phyloP scores from a whole-genome alignment of 2,113 vertebrate species.

The Chaetorhynchus papuensis region DNA sequence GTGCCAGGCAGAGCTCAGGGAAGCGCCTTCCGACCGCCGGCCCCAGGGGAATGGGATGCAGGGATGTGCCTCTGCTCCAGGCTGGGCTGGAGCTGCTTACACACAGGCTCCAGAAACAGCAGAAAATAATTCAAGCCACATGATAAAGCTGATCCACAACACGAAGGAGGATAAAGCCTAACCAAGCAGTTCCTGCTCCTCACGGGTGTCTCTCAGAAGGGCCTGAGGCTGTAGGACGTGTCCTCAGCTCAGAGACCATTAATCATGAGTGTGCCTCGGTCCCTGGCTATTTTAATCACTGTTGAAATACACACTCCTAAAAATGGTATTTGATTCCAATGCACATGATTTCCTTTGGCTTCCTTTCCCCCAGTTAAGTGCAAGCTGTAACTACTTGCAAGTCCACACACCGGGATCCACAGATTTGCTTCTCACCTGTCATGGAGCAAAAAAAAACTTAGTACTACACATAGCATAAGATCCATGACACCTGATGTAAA shows the following conservation, averaged over 20 bases:
- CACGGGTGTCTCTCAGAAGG: neutral
- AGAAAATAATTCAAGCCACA: neutral
- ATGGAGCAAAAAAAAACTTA: neutral
- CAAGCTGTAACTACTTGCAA: neutral
- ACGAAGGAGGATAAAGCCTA: neutral
- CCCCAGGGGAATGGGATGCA: fast-evolving
- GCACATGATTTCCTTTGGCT: conserved; percentile 44
- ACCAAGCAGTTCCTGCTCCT: neutral
- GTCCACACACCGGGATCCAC: neutral
- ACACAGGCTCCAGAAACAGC: neutral
- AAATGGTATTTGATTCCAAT: conserved; percentile 49
- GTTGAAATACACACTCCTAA: conserved; percentile 38
- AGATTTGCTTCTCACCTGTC: neutral
- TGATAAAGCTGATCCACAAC: neutral
- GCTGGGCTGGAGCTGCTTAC: neutral
- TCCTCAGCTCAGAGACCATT: conserved; percentile 3
- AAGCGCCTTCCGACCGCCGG: fast-evolving
- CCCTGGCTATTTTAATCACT: conserved; percentile 34
- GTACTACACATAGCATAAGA: neutral
- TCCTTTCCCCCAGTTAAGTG: neutral
- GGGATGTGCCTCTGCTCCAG: neutral
- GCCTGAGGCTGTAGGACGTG: neutral
- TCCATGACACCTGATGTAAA: fast-evolving
- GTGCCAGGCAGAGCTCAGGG: neutral
- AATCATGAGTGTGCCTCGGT: neutral